Base-by-base conservation (phyloP, 1,140 invertebrate species). In the Macrosteles quadrilineatus region DNA sequence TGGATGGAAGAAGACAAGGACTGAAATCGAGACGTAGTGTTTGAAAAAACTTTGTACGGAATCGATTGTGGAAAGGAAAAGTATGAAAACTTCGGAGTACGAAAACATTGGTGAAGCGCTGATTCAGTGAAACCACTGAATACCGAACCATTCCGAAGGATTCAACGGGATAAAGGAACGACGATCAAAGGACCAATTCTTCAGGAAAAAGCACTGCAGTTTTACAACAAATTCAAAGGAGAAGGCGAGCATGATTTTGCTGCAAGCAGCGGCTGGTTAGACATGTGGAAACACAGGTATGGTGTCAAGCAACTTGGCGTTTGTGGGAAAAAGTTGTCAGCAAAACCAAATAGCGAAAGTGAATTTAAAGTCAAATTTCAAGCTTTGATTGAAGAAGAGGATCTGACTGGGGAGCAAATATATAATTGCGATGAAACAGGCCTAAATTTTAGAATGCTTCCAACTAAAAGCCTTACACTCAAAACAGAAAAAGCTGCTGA, bases 401-500 rank as follows among this genome's bases (percentile, higher is more conserved):
- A 19, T 14, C 11, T 40, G 11, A 25, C 23, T 3, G 57, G 59
- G 17, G 50, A 75, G 43, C 72, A 79, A 71, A 66, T 80, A 64
- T 79, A 76, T 55, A 79, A 77, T 72, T 63, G 69, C 64, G 76
- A 79, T 45, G 77, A 79, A 45, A 78, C 75, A 17, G 75, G 70
- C 1, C 50, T 80, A 1, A 74, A 76, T 71, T 79, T 63, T 57
- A 77, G 75, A 70, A 65, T 71, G 45, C 25, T 78, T 11, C 76
- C 76, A 9, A 66, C 30, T 11, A 72, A 71, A 76, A n/a, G 73
- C 11, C 68, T 78, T 17, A 71, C 72, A 1, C 47, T 71, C 21
- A 75, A 68, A 71, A 32, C 2, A 32, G 47, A 27, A 53, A 19
- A 6, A 12, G 21, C 27, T 25, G 29, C 53, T 14, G 30, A 21